Evolutionary conservation across 1,140 invertebrate species (phyloP).

Genomic region (Trialeurodes vaporariorum): DNA sequence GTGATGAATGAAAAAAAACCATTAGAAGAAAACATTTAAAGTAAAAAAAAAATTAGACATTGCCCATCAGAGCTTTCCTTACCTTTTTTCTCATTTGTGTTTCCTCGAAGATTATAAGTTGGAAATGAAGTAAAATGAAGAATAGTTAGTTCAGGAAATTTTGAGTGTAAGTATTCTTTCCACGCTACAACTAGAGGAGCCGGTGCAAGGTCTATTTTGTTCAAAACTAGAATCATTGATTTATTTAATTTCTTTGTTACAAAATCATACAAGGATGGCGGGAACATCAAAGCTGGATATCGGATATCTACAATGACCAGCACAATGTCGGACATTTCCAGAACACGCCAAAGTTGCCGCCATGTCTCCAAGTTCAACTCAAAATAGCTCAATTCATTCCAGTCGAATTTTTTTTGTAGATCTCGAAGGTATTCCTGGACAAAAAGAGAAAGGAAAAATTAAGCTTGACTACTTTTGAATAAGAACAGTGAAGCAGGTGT

Average conservation of each 20-base stretch:
- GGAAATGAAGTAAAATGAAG: conserved; percentile 76
- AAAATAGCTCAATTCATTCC: conserved; percentile 53
- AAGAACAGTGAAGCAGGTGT: too few species aligned
- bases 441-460: conserved; percentile 13
- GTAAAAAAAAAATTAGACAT: too few species aligned
- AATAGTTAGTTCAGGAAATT: conserved; percentile 63
- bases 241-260: conserved; percentile 61
- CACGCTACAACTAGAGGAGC: conserved; percentile 72
- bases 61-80: too few species aligned
- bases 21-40: too few species aligned
- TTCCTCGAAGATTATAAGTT: conserved; percentile 52
- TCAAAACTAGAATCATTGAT: conserved; percentile 74
- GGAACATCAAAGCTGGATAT: conserved; percentile 67
- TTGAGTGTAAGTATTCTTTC: conserved; percentile 52
- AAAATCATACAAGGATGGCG: conserved; percentile 75
- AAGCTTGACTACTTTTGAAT: background rate
- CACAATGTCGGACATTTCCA: conserved; percentile 81
- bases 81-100: conserved; percentile 35
- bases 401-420: conserved; percentile 38
- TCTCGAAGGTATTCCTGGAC: conserved; percentile 46
- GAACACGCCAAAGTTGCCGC: conserved; percentile 82
- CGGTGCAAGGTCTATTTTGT: conserved; percentile 85
- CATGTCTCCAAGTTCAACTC: conserved; percentile 88
- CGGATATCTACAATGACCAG: conserved; percentile 75
- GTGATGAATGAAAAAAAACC: too few species aligned